phyloP scores from a whole-genome alignment of 2,113 vertebrate genomes.

The Orthonyx spaldingii region DNA sequence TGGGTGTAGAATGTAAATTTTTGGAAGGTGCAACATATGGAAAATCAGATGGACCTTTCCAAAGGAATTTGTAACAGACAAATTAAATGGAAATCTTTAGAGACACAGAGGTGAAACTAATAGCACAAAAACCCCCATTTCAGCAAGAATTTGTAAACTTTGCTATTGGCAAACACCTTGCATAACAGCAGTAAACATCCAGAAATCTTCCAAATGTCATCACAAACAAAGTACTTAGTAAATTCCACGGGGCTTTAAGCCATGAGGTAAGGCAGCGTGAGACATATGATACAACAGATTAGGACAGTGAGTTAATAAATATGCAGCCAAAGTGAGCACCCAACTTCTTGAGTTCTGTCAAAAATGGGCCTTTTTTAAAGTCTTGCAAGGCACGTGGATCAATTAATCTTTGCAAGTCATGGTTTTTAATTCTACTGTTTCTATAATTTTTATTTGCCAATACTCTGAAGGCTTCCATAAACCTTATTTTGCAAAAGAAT shows the following conservation, averaged over 20 bases:
- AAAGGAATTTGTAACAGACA: neutral
- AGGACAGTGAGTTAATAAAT: neutral
- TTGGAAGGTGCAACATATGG: neutral
- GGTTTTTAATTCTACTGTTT: neutral
- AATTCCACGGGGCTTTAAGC: neutral
- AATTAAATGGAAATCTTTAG: neutral
- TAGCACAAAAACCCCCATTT: neutral
- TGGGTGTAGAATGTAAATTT: neutral
- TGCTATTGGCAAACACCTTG: neutral
- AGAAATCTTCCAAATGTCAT: neutral
- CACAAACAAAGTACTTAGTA: neutral
- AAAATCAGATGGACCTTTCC: neutral
- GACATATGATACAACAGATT: neutral
- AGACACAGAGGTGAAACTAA: neutral
- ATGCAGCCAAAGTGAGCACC: rapidly evolving
- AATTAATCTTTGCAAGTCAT: neutral
- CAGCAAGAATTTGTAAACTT: neutral
- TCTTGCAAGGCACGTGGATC: neutral
- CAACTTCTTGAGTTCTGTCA: neutral
- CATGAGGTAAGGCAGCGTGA: neutral
- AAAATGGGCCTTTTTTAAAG: neutral
- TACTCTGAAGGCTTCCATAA: neutral
- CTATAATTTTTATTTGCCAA: neutral
- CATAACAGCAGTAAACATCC: neutral
- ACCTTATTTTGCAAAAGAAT: neutral